Percentiles rank a stretch among this genome's conserved stretches.
These are phyloP conservation scores for Drosophila colorata DNA, from an alignment of 2,888 invertebrate species.

Conservation along the genomic window DNA sequence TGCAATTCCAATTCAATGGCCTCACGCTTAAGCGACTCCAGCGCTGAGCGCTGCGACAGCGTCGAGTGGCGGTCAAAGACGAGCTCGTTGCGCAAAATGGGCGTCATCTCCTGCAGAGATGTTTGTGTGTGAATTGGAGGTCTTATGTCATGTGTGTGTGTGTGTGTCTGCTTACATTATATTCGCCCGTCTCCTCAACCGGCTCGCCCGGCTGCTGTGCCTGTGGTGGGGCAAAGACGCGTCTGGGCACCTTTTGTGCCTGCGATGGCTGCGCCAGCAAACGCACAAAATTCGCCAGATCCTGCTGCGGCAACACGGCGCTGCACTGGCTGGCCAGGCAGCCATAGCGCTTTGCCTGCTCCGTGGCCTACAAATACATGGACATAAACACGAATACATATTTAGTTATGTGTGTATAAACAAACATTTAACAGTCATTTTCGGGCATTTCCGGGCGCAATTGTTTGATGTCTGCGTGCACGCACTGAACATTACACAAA, in stretches of 20 bases:
- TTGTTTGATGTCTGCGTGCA: slow-evolving; percentile 44
- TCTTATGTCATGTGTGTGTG: background rate
- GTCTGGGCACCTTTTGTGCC: slow-evolving; percentile 85
- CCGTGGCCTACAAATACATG: slow-evolving; percentile 87
- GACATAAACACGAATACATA: background rate
- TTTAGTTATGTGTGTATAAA: background rate
- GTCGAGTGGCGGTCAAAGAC: slow-evolving; percentile 92
- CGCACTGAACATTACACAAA: slow-evolving; percentile 60
- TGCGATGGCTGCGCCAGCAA: slow-evolving; percentile 87
- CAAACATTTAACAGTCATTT: slow-evolving; percentile 38
- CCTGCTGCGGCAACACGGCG: slow-evolving; percentile 87
- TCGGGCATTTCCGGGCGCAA: slow-evolving; percentile 16
- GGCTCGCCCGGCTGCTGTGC: slow-evolving; percentile 85
- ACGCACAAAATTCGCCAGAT: slow-evolving; percentile 90
- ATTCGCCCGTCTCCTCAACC: slow-evolving; percentile 85
- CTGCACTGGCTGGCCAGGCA: slow-evolving; percentile 91
- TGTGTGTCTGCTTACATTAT: slow-evolving; percentile 84
- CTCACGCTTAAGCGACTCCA: slow-evolving; percentile 93
- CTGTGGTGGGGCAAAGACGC: slow-evolving; percentile 89
- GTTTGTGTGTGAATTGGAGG: background rate
- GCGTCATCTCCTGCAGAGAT: slow-evolving; percentile 88
- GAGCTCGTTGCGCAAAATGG: slow-evolving; percentile 92
- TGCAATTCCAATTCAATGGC: slow-evolving; percentile 93
- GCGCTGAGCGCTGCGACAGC: slow-evolving; percentile 89
- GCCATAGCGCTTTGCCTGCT: slow-evolving; percentile 94